phyloP scores from a whole-genome alignment of 2,888 invertebrate genomes.

The Brenthis daphne region DNA sequence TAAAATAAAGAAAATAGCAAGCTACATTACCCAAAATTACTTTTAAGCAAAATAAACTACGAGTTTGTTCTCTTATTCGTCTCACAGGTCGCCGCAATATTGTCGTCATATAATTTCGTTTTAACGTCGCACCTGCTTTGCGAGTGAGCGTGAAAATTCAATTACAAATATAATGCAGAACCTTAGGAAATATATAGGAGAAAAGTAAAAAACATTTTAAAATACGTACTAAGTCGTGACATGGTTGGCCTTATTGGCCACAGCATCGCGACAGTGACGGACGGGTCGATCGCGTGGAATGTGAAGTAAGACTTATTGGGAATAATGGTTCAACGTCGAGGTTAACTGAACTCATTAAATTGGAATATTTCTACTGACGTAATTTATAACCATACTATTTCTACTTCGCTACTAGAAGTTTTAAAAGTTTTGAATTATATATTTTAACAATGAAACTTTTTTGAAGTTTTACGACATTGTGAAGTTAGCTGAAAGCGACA shows the following conservation, averaged over 20 bases:
- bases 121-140: slow-evolving; percentile 5
- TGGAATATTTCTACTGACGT: slow-evolving; percentile 17
- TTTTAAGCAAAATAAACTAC: background rate
- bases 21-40: background rate
- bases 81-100: slow-evolving; percentile 5
- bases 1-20: background rate
- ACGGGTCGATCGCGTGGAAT: slow-evolving; percentile 67
- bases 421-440: too few species aligned
- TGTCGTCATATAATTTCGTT: slow-evolving; percentile 1
- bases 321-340: slow-evolving; percentile 59
- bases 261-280: slow-evolving; percentile 63
- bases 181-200: slow-evolving; percentile 3
- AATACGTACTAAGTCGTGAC: slow-evolving; percentile 10
- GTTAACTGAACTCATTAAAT: slow-evolving; percentile 30
- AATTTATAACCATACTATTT: slow-evolving; percentile 5
- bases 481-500: too few species aligned
- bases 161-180: slow-evolving; percentile 6
- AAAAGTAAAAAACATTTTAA: slow-evolving; percentile 14
- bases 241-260: slow-evolving; percentile 58
- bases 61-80: slow-evolving; percentile 3
- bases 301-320: slow-evolving; percentile 72
- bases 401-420: too few species aligned
- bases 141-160: background rate
- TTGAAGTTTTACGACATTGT: too few species aligned
- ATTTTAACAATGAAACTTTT: too few species aligned